Evolutionary conservation across 2,888 invertebrate species (phyloP), one percentile per base, ranked within the genome.

Genomic region (Nomada ruficornis): DNA sequence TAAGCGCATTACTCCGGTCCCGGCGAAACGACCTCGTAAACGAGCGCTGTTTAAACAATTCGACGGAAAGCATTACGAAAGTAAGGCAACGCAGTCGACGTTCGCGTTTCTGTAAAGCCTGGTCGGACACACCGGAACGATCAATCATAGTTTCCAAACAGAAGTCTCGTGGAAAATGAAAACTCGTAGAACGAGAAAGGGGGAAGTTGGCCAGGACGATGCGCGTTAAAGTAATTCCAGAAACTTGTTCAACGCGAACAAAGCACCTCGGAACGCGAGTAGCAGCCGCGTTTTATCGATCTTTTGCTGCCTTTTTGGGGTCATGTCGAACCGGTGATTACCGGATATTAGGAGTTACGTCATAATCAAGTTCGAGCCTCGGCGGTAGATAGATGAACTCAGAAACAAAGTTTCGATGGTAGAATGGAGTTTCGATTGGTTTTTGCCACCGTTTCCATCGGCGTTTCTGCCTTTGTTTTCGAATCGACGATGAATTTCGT

Each of bases 61-160:
- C 64, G 52, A 60, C 5, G 55, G 57, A 2, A 52, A n/a, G 20
- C 64, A 54, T 62, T 50, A 50, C 55, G 42, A 13, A 63, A 55
- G 47, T 20, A 69, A 72, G 11, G 67, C 44, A 69, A 69, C 54
- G 26, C 36, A 47, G 62, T 20, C 59, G 64, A 13, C 42, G 57
- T 62, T 57, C 44, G 64, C 4, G 68, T n/a, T 47, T 47, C 15
- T 47, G 47, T 47, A 47, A 57, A 67, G 65, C 60, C 50, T 42
- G 68, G 26, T 23, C 59, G 68, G 59, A 69, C 81, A 76, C 62
- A 70, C 47, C 47, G 71, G 62, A 52, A 62, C 81, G 77, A 83
- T 83, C 83, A 77, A 81, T 83, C 81, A 83, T 81, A 83, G 73
- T 81, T 83, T 74, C 73, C 55, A 74, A 81, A 83, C 70, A 83